These are phyloP conservation scores for Apis florea DNA, from an alignment of 1,140 invertebrate species.

Conservation along the genomic window DNA sequence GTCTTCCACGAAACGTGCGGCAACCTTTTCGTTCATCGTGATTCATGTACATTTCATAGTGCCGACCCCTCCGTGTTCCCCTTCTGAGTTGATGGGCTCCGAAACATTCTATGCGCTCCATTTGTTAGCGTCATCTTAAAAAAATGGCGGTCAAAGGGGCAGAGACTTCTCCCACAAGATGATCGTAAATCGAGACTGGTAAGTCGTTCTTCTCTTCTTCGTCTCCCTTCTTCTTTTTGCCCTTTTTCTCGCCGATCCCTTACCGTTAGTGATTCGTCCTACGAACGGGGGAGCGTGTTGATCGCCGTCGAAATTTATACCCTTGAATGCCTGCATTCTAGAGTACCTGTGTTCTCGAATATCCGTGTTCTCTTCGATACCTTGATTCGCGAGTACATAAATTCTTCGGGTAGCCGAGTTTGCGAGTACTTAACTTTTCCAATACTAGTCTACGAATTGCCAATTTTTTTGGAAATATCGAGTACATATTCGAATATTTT, in stretches of 20 bases:
- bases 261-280: constrained; percentile 39
- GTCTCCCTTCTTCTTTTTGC: neutral
- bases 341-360: neutral
- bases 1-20: neutral
- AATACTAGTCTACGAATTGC: too few relatives aligned
- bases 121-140: constrained; percentile 31
- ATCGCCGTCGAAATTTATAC: constrained; percentile 43
- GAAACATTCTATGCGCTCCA: constrained; percentile 17
- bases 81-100: neutral
- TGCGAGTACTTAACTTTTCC: neutral
- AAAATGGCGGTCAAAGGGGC: constrained; percentile 34
- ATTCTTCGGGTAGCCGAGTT: neutral
- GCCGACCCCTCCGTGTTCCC: neutral
- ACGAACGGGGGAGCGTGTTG: constrained; percentile 5
- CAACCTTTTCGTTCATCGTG: neutral
- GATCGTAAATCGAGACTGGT: constrained; percentile 45
- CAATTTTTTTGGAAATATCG: too few relatives aligned
- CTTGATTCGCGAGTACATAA: too few relatives aligned
- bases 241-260: constrained; percentile 20
- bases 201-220: constrained; percentile 6
- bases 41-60: neutral
- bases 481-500: too few relatives aligned
- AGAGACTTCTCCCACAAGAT: constrained; percentile 5
- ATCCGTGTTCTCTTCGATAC: neutral
- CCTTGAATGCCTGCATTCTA: neutral